phyloP scores from a whole-genome alignment of 2,888 invertebrate genomes.

The Rhodophaea formosa region DNA sequence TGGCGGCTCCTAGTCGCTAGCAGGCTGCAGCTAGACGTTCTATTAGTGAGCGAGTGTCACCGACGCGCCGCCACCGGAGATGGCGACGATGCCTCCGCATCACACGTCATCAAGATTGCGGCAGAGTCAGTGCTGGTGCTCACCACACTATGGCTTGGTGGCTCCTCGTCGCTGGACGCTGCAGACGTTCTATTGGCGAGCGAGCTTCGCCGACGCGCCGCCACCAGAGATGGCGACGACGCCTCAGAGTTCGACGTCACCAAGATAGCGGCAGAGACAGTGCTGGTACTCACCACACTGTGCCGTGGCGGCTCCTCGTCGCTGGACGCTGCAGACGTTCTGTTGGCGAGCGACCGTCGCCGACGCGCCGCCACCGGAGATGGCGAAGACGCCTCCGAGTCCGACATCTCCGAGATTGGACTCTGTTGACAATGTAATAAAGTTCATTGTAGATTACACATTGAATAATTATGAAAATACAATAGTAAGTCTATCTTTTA shows the following conservation, averaged over 20 bases:
- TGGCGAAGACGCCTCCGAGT: constrained; percentile 74
- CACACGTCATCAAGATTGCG: constrained; percentile 83
- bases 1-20: constrained; percentile 67
- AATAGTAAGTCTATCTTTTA: no score
- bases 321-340: constrained; percentile 70
- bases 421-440: constrained; percentile 47
- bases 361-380: constrained; percentile 55
- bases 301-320: constrained; percentile 62
- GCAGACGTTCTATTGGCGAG: constrained; percentile 63
- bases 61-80: constrained; percentile 55
- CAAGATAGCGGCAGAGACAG: no score
- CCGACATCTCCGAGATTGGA: constrained; percentile 83
- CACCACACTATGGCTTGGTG: constrained; percentile 42
- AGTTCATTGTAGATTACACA: neutral
- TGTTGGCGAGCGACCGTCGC: constrained; percentile 54
- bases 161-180: constrained; percentile 69
- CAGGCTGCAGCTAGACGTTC: constrained; percentile 69
- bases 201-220: constrained; percentile 53
- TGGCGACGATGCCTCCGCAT: constrained; percentile 74
- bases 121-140: neutral
- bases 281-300: constrained; percentile 24
- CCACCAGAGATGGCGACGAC: constrained; percentile 61
- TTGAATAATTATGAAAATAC: no score
- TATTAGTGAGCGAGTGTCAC: constrained; percentile 54
- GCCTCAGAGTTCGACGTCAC: constrained; percentile 82